phyloP scores from a whole-genome alignment of 2,113 vertebrate species.

The Heterochromis multidens region DNA sequence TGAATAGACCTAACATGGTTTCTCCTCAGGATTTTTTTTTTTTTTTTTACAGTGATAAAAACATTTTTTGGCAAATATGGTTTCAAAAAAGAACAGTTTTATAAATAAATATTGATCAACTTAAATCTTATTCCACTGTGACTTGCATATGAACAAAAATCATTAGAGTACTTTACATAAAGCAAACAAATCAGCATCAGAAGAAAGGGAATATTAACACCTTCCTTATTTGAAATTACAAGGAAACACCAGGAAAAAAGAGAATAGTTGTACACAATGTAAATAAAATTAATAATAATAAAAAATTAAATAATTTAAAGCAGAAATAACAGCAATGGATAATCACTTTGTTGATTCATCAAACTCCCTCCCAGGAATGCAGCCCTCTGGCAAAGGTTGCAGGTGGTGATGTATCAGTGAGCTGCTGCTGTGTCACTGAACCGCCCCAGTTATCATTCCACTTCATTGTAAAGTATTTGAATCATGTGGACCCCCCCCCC shows the following conservation, averaged over 20 bases:
- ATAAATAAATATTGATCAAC: neutral
- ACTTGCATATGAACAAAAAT: neutral
- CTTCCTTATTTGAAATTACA: no score
- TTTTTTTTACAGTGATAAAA: neutral
- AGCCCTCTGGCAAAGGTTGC: constrained; percentile 9
- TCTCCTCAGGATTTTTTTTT: neutral
- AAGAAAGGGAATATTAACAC: no score
- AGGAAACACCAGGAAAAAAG: no score
- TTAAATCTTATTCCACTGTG: neutral
- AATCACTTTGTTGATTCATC: neutral
- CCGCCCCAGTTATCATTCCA: constrained; percentile 6
- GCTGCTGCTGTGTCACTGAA: constrained; percentile 7
- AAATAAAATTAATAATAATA: neutral
- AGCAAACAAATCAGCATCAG: neutral
- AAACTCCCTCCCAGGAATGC: neutral
- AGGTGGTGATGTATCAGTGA: constrained; percentile 8
- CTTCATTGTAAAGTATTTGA: constrained; percentile 22
- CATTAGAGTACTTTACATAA: neutral
- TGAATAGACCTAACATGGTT: constrained; percentile 38
- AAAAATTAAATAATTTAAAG: neutral
- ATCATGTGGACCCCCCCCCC: neutral
- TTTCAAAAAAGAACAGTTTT: neutral
- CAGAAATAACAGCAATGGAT: no score
- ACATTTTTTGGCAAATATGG: neutral
- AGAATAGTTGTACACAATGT: no score